Conservation (phyloP, 2,113 vertebrate species). For the Deroptyus accipitrinus region DNA sequence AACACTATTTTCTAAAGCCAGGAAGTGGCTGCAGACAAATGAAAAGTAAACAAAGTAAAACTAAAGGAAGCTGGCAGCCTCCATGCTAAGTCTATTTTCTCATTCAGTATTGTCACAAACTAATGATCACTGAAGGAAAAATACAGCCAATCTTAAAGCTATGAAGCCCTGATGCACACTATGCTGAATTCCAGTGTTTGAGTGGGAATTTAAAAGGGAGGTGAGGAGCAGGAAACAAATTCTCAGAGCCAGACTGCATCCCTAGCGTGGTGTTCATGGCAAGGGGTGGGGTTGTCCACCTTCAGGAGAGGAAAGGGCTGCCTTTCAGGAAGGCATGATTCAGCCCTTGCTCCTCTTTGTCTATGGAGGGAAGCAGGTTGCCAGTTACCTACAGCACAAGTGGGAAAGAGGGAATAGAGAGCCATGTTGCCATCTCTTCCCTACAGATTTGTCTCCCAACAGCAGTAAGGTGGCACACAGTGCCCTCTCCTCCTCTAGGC, state of each 20-base stretch:
- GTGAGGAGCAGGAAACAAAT: not conserved
- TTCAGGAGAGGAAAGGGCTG: not conserved
- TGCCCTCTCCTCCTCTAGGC: not conserved
- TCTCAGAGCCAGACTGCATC: not conserved
- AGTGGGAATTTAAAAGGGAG: not conserved
- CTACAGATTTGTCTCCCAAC: not conserved
- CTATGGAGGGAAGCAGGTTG: not conserved
- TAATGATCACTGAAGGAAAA: slow-evolving; percentile 9
- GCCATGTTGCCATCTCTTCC: not conserved
- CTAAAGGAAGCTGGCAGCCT: slow-evolving; percentile 15
- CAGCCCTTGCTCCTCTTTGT: not conserved
- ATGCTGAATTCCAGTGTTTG: not conserved
- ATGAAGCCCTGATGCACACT: not conserved
- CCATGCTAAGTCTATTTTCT: not conserved
- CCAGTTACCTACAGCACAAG: not conserved
- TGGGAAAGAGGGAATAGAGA: not conserved
- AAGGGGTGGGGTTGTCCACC: not conserved
- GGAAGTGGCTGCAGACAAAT: slow-evolving; percentile 24
- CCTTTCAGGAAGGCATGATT: not conserved
- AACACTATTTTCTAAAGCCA: slow-evolving; percentile 17
- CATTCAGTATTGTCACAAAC: slow-evolving; percentile 22
- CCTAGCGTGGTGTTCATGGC: fast-evolving
- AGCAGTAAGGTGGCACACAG: not conserved
- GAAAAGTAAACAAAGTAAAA: slow-evolving; percentile 50
- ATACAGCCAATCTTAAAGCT: not conserved